A percentile compares a stretch with the other conserved stretches of the same genome.
phyloP scores from a whole-genome alignment of 2,888 invertebrate species.

The Dryobota labecula region DNA sequence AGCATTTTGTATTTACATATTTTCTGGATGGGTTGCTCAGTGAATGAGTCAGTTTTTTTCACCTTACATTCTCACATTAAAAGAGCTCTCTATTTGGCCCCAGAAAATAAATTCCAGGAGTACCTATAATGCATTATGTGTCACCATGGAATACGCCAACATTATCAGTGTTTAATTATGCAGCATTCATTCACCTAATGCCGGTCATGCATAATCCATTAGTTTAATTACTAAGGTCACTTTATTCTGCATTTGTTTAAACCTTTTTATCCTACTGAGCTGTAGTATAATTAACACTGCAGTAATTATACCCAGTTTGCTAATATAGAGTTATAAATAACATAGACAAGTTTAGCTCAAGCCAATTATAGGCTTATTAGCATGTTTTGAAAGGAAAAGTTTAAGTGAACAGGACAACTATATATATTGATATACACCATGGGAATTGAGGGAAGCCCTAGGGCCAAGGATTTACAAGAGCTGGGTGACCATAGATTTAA shows the following conservation, averaged over 20 bases:
- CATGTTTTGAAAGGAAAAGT: background rate
- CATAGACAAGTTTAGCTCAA: background rate
- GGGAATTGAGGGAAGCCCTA: background rate
- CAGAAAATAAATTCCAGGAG: slow-evolving; percentile 7
- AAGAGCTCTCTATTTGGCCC: background rate
- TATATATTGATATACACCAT: background rate
- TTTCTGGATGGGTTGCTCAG: slow-evolving; percentile 9
- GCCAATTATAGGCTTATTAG: background rate
- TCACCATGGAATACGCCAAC: slow-evolving; percentile 3
- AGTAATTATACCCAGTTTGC: slow-evolving; percentile 24
- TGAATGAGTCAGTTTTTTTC: background rate
- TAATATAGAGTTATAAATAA: slow-evolving; percentile 22
- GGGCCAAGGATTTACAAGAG: background rate
- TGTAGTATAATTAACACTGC: slow-evolving; percentile 4
- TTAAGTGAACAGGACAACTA: background rate
- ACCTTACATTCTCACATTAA: background rate
- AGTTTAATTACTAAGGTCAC: slow-evolving; percentile 41
- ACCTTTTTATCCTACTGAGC: background rate
- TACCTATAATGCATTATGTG: slow-evolving; percentile 5
- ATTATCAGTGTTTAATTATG: slow-evolving; percentile 36
- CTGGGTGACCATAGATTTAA: background rate
- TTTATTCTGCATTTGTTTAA: slow-evolving; percentile 28
- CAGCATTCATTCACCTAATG: slow-evolving; percentile 37
- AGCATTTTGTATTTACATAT: slow-evolving; percentile 3
- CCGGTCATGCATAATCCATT: slow-evolving; percentile 49